Percentiles rank a stretch among this genome's conserved stretches.
These are phyloP conservation scores for Ecliptopera silaceata DNA, from an alignment of 2,888 invertebrate species.

Conservation along the genomic window DNA sequence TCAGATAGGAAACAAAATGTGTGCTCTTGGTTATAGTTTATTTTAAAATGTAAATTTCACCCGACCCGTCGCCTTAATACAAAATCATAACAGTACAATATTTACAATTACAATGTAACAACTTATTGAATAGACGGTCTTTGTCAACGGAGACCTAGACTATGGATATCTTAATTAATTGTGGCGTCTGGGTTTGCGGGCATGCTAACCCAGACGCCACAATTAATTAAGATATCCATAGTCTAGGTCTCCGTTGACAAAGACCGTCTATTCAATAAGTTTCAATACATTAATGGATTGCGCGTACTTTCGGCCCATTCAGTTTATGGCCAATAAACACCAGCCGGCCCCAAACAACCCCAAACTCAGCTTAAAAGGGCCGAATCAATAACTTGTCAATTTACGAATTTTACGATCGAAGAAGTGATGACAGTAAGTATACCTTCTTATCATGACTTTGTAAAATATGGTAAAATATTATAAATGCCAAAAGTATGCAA, in stretches of 20 bases:
- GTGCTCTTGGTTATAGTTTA: too few relatives aligned
- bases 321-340: constrained; percentile 37
- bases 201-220: too few relatives aligned
- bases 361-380: constrained; percentile 18
- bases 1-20: too few relatives aligned
- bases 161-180: constrained; percentile 8
- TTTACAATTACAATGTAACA: too few relatives aligned
- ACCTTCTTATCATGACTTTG: too few relatives aligned
- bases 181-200: too few relatives aligned
- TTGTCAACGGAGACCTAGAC: constrained; percentile 1
- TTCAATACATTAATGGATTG: constrained; percentile 21
- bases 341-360: constrained; percentile 29
- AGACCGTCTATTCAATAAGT: constrained; percentile 6
- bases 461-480: too few relatives aligned
- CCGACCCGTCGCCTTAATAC: too few relatives aligned
- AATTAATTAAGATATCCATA: constrained; percentile 8
- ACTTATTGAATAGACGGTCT: constrained; percentile 6
- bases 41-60: too few relatives aligned
- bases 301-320: constrained; percentile 8
- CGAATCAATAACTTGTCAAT: constrained; percentile 31
- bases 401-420: constrained; percentile 23
- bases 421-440: constrained; percentile 4
- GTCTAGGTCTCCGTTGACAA: constrained; percentile 1
- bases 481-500: too few relatives aligned
- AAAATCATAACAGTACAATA: too few relatives aligned